phyloP scores from a whole-genome alignment of 1,140 invertebrate genomes.

The Agrilus planipennis region DNA sequence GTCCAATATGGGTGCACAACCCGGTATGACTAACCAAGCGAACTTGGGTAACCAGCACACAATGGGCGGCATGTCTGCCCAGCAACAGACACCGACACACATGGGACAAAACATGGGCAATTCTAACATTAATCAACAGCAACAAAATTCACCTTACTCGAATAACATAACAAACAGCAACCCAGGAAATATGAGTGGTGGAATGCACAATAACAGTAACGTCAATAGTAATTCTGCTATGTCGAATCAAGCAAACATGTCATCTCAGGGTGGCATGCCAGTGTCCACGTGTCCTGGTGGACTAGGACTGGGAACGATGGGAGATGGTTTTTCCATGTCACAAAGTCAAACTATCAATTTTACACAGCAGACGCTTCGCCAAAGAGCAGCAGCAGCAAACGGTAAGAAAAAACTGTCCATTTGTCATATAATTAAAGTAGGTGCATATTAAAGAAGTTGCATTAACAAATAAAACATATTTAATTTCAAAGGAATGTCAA shows the following conservation, averaged over 20 bases:
- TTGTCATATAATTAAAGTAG: not conserved
- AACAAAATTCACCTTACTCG: not conserved
- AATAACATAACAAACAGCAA: slow-evolving; percentile 5
- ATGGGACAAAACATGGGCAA: not conserved
- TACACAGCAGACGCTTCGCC: slow-evolving; percentile 55
- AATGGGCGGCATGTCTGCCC: too few species aligned
- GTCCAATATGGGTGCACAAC: not conserved
- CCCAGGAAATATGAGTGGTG: not conserved
- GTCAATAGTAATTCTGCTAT: slow-evolving; percentile 4
- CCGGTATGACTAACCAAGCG: slow-evolving; percentile 5
- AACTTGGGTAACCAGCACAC: too few species aligned
- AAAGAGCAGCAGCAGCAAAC: slow-evolving; percentile 31
- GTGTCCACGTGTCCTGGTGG: slow-evolving; percentile 15
- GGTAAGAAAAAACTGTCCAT: slow-evolving; percentile 11
- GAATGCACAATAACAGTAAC: not conserved
- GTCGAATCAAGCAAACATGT: slow-evolving; percentile 9
- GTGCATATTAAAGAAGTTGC: not conserved
- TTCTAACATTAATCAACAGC: slow-evolving; percentile 7
- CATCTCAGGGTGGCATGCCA: slow-evolving; percentile 14
- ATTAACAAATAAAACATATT: not conserved
- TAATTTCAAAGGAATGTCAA: slow-evolving; percentile 6
- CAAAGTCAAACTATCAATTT: slow-evolving; percentile 77
- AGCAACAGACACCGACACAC: not conserved
- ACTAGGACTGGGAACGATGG: slow-evolving; percentile 17
- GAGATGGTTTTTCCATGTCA: slow-evolving; percentile 57